Conservation (phyloP, 2,888 invertebrate genomes). For the Pachymerium ferrugineum region DNA sequence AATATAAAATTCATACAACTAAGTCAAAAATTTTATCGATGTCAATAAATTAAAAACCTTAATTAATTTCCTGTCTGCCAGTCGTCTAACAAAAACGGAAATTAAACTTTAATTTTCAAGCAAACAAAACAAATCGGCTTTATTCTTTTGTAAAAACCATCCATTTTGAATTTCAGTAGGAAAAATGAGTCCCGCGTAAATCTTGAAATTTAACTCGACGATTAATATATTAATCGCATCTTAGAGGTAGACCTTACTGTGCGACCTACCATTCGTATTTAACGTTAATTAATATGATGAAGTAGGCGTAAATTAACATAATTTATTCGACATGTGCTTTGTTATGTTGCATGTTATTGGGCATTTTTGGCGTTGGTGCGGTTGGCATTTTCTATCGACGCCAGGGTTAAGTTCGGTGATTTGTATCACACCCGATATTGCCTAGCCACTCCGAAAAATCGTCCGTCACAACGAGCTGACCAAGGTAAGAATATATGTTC, state of each 20-base stretch:
- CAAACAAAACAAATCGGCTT: too few species aligned
- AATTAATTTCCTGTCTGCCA: too few species aligned
- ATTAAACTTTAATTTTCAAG: too few species aligned
- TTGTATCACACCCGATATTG: background rate
- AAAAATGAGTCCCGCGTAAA: background rate
- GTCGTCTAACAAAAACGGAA: too few species aligned
- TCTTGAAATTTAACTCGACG: background rate
- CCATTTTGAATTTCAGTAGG: background rate
- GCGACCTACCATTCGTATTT: background rate
- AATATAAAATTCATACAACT: background rate
- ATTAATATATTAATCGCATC: background rate
- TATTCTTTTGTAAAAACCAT: too few species aligned
- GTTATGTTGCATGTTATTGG: constrained; percentile 21
- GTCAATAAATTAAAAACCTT: background rate
- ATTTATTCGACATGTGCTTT: constrained; percentile 21
- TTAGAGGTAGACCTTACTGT: background rate
- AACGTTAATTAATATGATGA: constrained; percentile 12
- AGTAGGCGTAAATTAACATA: constrained; percentile 18
- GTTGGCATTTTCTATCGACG: constrained; percentile 16
- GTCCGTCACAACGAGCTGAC: background rate
- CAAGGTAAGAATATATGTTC: background rate
- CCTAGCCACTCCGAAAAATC: background rate
- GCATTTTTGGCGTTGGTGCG: constrained; percentile 4
- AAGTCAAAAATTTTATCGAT: background rate
- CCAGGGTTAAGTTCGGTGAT: background rate